phyloP scores from a whole-genome alignment of 2,888 invertebrate genomes.

The Bombylius major region DNA sequence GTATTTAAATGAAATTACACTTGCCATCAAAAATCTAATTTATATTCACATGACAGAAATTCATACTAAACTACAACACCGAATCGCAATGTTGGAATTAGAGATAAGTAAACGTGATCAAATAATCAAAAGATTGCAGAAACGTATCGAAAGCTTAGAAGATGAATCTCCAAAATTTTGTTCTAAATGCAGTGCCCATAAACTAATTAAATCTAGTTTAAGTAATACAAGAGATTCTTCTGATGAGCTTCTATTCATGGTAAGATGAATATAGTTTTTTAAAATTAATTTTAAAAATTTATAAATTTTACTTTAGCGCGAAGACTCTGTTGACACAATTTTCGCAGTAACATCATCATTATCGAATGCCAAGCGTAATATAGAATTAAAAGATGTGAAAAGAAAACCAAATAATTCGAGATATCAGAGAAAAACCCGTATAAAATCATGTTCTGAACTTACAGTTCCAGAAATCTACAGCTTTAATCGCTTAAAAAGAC shows the following conservation, averaged over 20 bases:
- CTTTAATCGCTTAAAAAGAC: not conserved
- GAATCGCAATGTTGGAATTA: slow-evolving; percentile 62
- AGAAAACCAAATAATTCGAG: too few species aligned
- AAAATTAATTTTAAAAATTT: too few species aligned
- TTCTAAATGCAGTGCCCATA: not conserved
- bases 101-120: slow-evolving; percentile 72
- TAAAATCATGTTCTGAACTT: not conserved
- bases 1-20: slow-evolving; percentile 65
- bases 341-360: slow-evolving; percentile 46
- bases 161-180: slow-evolving; percentile 16
- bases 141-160: slow-evolving; percentile 56
- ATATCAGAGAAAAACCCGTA: not conserved
- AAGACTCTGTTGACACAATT: slow-evolving; percentile 54
- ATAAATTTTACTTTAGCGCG: slow-evolving; percentile 40
- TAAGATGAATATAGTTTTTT: slow-evolving; percentile 14
- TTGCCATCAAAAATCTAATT: slow-evolving; percentile 71
- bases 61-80: slow-evolving; percentile 56
- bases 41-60: slow-evolving; percentile 59
- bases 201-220: not conserved
- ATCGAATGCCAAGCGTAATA: slow-evolving; percentile 5
- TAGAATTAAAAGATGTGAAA: not conserved
- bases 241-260: slow-evolving; percentile 37
- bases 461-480: not conserved
- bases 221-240: slow-evolving; percentile 20
- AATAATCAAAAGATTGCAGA: slow-evolving; percentile 64